Evolutionary conservation across 2,797 vertebrate species (phyloP).

Genomic region (Paramormyrops hopkinsi): DNA sequence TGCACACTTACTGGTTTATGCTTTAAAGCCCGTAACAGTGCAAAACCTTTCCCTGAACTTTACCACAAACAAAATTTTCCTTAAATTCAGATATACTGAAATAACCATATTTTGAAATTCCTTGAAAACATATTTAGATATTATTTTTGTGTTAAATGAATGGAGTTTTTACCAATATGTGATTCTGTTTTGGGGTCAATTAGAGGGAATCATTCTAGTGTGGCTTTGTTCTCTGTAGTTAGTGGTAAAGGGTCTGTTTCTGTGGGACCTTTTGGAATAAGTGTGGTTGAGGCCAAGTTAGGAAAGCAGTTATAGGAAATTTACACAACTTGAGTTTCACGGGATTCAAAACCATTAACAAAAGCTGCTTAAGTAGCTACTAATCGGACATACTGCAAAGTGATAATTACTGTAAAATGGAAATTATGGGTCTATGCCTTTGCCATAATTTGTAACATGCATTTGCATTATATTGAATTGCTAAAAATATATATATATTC

Average conservation of each 20-base stretch:
- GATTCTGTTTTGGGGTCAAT: not conserved
- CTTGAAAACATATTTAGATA: not conserved
- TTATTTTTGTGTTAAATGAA: not conserved
- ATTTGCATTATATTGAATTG: conserved; percentile 7
- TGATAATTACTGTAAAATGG: not conserved
- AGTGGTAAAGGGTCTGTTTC: not conserved
- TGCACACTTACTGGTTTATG: not conserved
- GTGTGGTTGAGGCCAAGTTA: not conserved
- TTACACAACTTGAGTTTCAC: not conserved
- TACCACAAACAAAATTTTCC: not conserved
- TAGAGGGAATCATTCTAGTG: not conserved
- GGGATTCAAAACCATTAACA: conserved; percentile 1
- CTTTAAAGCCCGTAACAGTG: not conserved
- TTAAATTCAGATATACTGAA: not conserved
- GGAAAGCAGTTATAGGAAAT: not conserved
- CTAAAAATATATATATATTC: not conserved
- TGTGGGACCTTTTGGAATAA: not conserved
- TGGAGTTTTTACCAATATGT: not conserved
- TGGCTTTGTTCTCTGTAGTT: not conserved
- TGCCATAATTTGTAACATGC: not conserved
- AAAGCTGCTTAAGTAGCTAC: not conserved
- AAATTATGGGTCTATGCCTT: not conserved
- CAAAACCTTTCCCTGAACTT: not conserved
- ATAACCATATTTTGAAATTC: not conserved
- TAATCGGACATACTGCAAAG: not conserved